Conservation (phyloP, 2,113 vertebrate genomes). For the Malurus melanocephalus region DNA sequence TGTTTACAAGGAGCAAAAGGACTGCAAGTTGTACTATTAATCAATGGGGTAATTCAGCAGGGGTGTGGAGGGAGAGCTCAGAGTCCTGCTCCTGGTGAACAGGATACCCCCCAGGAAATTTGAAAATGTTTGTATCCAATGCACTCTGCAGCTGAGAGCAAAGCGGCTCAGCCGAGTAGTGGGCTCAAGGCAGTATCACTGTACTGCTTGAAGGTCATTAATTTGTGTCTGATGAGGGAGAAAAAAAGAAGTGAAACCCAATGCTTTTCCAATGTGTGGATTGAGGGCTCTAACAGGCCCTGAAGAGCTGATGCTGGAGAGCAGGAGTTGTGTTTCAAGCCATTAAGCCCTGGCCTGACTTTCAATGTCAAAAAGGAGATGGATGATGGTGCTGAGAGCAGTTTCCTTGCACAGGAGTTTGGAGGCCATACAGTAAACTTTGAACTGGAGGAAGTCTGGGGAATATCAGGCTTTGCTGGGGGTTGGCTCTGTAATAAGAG, state of each 20-base stretch:
- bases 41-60: slow-evolving; percentile 30
- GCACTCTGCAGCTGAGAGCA: slow-evolving; percentile 13
- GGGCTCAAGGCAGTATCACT: slow-evolving; percentile 50
- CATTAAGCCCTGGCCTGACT: slow-evolving; percentile 59
- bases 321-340: slow-evolving; percentile 57
- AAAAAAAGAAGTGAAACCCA: slow-evolving; percentile 57
- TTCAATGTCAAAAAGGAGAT: slow-evolving; percentile 67
- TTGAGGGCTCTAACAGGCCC: slow-evolving; percentile 46
- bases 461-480: neutral
- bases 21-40: slow-evolving; percentile 25
- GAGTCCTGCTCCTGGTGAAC: slow-evolving; percentile 17
- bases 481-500: neutral
- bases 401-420: neutral
- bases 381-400: slow-evolving; percentile 27
- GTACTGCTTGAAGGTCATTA: slow-evolving; percentile 69
- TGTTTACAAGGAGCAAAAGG: slow-evolving; percentile 25
- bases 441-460: neutral
- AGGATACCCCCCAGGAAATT: slow-evolving; percentile 16
- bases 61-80: neutral
- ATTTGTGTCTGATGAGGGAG: slow-evolving; percentile 32
- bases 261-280: slow-evolving; percentile 54
- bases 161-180: neutral
- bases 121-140: slow-evolving; percentile 16
- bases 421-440: neutral
- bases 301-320: slow-evolving; percentile 59